These are phyloP conservation scores for Euglossa dilemma DNA, from an alignment of 1,140 invertebrate species.

Conservation along the genomic window DNA sequence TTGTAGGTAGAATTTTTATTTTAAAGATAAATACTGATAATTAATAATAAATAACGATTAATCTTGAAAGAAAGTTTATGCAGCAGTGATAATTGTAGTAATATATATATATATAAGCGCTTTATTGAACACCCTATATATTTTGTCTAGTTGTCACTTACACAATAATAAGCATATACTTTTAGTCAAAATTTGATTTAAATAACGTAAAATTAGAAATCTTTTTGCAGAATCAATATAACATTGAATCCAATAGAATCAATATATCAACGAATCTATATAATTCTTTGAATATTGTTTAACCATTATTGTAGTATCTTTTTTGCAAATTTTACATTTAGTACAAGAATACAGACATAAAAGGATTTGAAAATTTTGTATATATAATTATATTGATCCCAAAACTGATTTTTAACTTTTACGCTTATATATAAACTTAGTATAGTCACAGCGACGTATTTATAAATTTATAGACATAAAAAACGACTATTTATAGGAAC, in stretches of 20 bases:
- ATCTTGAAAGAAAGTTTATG: not conserved
- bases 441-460: slow-evolving; percentile 72
- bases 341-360: slow-evolving; percentile 9
- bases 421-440: slow-evolving; percentile 72
- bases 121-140: slow-evolving; percentile 64
- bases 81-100: slow-evolving; percentile 16
- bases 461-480: slow-evolving; percentile 38
- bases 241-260: slow-evolving; percentile 14
- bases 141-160: slow-evolving; percentile 54
- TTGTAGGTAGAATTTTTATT: slow-evolving; percentile 10
- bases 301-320: not conserved
- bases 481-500: slow-evolving; percentile 37
- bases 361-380: slow-evolving; percentile 28
- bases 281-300: not conserved
- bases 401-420: slow-evolving; percentile 69
- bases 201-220: slow-evolving; percentile 52
- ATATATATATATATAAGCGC: not conserved
- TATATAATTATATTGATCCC: slow-evolving; percentile 70
- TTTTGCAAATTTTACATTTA: slow-evolving; percentile 1
- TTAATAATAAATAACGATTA: not conserved
- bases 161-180: slow-evolving; percentile 51
- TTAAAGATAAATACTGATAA: slow-evolving; percentile 27
- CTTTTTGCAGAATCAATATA: slow-evolving; percentile 43
- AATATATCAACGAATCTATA: not conserved
- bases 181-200: slow-evolving; percentile 49